Conservation (phyloP, 2,888 invertebrate species). For the Cantharis rustica region DNA sequence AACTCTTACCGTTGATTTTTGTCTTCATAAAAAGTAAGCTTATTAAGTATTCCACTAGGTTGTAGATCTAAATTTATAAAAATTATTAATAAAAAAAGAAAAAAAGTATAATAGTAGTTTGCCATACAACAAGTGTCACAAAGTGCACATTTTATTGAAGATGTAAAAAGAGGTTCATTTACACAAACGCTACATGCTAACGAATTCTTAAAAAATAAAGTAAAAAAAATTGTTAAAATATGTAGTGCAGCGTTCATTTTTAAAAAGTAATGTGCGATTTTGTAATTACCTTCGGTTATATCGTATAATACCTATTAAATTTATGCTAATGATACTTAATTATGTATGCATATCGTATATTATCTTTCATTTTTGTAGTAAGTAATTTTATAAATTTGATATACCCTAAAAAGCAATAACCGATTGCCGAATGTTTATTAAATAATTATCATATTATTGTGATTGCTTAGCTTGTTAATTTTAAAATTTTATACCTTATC, state of each 20-base stretch:
- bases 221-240: background rate
- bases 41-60: background rate
- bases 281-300: background rate
- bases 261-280: background rate
- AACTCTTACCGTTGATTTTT: background rate
- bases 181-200: background rate
- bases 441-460: no score
- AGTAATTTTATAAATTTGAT: no score
- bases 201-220: background rate
- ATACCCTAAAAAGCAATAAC: no score
- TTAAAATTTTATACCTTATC: no score
- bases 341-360: no score
- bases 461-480: no score
- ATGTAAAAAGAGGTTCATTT: slow-evolving; percentile 2
- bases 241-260: background rate
- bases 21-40: background rate
- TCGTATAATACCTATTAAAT: no score
- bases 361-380: no score
- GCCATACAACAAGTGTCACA: background rate
- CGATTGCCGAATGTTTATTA: no score
- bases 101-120: background rate
- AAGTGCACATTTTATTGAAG: background rate
- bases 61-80: background rate
- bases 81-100: background rate
- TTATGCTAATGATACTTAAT: no score